A percentile compares a stretch with the other conserved stretches of the same genome.
phyloP scores from a whole-genome alignment of 2,113 vertebrate species.

The Melanerpes aurifrons region DNA sequence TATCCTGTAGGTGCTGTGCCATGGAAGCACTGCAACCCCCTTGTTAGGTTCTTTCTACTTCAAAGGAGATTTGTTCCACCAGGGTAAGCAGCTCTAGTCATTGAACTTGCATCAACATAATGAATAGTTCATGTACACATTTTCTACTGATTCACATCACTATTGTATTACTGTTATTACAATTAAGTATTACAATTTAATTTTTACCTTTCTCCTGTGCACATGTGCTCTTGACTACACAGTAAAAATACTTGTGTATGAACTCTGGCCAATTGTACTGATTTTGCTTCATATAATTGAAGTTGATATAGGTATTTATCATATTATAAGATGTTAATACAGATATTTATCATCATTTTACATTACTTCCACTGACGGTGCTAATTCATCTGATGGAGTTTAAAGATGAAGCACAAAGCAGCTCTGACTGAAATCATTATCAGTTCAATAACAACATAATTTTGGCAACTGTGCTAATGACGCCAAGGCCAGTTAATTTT shows the following conservation, averaged over 20 bases:
- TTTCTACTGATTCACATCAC: neutral
- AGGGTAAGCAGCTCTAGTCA: neutral
- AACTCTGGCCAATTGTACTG: neutral
- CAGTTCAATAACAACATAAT: neutral
- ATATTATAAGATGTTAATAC: neutral
- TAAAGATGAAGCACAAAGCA: neutral
- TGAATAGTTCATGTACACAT: neutral
- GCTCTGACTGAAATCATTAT: neutral
- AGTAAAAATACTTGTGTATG: neutral
- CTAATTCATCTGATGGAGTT: neutral
- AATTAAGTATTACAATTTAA: neutral
- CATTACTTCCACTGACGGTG: neutral
- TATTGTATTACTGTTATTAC: neutral
- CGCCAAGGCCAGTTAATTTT: neutral
- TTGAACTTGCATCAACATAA: neutral
- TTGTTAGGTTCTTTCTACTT: neutral
- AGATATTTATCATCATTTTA: neutral
- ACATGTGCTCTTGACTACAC: accelerated
- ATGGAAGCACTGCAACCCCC: neutral
- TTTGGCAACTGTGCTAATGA: neutral
- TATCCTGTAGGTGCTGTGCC: neutral
- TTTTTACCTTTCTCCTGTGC: neutral
- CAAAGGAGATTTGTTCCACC: neutral
- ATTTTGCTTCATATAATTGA: neutral
- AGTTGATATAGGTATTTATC: neutral